Percentiles rank a stretch among this genome's conserved stretches.
phyloP scores from a whole-genome alignment of 2,888 invertebrate genomes.

The Drosophila subsilvestris region DNA sequence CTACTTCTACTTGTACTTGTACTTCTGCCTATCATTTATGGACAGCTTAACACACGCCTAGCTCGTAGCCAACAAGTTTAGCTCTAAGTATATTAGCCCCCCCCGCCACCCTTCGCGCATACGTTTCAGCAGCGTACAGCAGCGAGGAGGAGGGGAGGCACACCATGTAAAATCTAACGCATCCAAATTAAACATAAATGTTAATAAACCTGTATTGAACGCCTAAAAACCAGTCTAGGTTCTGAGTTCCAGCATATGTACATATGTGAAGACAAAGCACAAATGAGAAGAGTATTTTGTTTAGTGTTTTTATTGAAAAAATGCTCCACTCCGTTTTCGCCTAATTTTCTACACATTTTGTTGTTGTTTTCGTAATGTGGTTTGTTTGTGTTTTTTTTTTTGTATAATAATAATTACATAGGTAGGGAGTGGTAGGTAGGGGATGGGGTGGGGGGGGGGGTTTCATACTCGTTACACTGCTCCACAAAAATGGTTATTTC shows the following conservation, averaged over 20 bases:
- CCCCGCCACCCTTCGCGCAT: constrained; percentile 5
- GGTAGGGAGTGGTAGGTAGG: constrained; percentile 38
- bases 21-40: constrained; percentile 58
- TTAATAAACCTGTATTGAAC: constrained; percentile 71
- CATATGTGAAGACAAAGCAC: background rate
- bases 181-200: constrained; percentile 67
- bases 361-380: constrained; percentile 48
- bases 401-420: constrained; percentile 76
- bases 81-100: constrained; percentile 42
- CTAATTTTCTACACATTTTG: constrained; percentile 75
- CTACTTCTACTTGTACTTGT: constrained; percentile 40
- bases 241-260: background rate
- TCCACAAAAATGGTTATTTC: constrained; percentile 75
- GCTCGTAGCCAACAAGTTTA: constrained; percentile 63
- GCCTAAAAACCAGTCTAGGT: constrained; percentile 24
- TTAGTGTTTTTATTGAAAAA: constrained; percentile 78
- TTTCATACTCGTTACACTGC: constrained; percentile 56
- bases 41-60: constrained; percentile 69
- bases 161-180: constrained; percentile 71
- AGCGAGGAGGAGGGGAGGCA: constrained; percentile 12
- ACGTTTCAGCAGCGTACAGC: constrained; percentile 42
- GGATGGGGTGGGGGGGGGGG: constrained; percentile 19
- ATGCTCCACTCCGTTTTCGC: constrained; percentile 76
- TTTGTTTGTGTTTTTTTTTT: constrained; percentile 43
- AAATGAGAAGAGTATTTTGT: constrained; percentile 34